Evolutionary conservation across 2,797 vertebrate species (phyloP).

Genomic region (Anabacerthia variegaticeps): DNA sequence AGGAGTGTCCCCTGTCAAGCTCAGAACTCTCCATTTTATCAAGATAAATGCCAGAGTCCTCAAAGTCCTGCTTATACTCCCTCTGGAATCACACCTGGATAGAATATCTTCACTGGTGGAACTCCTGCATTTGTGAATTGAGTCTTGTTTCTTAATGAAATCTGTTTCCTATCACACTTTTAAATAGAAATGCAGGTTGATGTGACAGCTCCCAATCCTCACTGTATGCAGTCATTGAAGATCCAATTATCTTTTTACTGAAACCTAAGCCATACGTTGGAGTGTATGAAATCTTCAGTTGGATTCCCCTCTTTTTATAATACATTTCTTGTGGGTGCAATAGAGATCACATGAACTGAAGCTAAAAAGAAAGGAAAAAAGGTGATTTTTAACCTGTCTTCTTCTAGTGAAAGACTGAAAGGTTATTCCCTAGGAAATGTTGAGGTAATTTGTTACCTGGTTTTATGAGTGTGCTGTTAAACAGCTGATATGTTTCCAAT

Average conservation of each 20-base stretch:
- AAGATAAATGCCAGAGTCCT: neutral
- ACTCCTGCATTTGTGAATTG: neutral
- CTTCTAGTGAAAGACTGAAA: neutral
- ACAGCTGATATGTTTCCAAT: neutral
- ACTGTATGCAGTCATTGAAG: neutral
- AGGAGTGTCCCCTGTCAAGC: neutral
- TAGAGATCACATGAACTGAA: neutral
- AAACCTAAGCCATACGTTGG: neutral
- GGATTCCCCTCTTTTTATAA: neutral
- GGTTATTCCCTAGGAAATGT: neutral
- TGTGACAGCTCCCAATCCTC: neutral
- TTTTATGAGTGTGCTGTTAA: slow-evolving; percentile 7
- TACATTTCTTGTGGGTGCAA: neutral
- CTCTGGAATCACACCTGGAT: neutral
- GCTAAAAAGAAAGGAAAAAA: neutral
- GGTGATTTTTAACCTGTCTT: neutral
- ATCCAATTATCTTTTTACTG: neutral
- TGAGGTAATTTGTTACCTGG: slow-evolving; percentile 3
- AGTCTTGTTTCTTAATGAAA: neutral
- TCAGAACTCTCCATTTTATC: neutral
- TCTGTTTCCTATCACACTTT: neutral
- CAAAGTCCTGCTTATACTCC: neutral
- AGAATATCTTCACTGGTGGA: neutral
- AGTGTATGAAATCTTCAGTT: neutral
- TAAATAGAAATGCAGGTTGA: neutral